Conservation (phyloP, 1,140 invertebrate genomes). For the Riptortus pedestris region DNA sequence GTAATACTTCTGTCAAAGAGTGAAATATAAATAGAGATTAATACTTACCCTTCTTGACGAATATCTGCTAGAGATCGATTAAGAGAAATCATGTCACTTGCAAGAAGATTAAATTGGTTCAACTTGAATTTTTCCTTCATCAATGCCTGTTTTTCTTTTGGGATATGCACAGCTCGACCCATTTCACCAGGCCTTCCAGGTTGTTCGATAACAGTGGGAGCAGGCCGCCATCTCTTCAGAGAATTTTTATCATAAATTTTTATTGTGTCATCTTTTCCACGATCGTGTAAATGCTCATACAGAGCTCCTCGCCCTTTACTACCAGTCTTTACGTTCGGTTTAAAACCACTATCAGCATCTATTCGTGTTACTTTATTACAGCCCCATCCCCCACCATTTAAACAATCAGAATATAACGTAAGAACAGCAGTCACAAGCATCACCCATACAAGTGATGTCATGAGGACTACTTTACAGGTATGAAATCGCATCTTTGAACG, state of each 20-base stretch:
- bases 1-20: too few species aligned
- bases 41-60: constrained; percentile 75
- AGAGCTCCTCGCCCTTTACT: constrained; percentile 31
- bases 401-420: constrained; percentile 87
- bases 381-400: constrained; percentile 44
- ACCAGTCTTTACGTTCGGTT: constrained; percentile 1
- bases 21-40: too few species aligned
- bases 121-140: constrained; percentile 94
- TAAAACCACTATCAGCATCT: not conserved
- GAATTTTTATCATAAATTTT: constrained; percentile 40
- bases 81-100: constrained; percentile 93
- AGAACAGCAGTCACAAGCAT: constrained; percentile 82
- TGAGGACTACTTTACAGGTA: constrained; percentile 85
- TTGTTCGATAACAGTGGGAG: constrained; percentile 54
- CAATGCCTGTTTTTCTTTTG: constrained; percentile 66
- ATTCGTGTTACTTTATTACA: constrained; percentile 47
- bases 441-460: constrained; percentile 92
- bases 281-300: constrained; percentile 30
- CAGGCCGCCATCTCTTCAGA: constrained; percentile 60
- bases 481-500: constrained; percentile 79
- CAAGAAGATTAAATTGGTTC: constrained; percentile 97
- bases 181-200: constrained; percentile 71
- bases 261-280: constrained; percentile 30
- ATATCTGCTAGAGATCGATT: constrained; percentile 93
- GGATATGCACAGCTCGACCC: constrained; percentile 78